Conservation (phyloP, 2,888 invertebrate species). For the Selenia dentaria region DNA sequence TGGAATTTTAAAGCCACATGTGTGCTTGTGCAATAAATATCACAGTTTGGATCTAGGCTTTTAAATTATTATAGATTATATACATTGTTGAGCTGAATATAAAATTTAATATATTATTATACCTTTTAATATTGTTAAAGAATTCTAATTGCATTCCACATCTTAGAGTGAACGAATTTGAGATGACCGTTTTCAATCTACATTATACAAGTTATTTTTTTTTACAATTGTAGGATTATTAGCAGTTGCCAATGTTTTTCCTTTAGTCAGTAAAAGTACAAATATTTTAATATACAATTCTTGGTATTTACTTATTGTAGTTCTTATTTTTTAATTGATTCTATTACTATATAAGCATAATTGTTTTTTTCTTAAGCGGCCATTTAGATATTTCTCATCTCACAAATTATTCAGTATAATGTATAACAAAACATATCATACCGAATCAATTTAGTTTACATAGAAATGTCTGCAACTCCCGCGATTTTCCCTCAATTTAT, state of each 20-base stretch:
- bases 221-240: constrained; percentile 83
- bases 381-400: constrained; percentile 72
- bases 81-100: constrained; percentile 87
- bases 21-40: constrained; percentile 86
- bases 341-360: constrained; percentile 83
- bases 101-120: constrained; percentile 86
- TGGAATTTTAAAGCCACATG: constrained; percentile 82
- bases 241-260: constrained; percentile 86
- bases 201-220: constrained; percentile 82
- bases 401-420: constrained; percentile 75
- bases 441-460: constrained; percentile 69
- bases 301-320: constrained; percentile 85
- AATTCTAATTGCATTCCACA: constrained; percentile 86
- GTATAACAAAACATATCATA: constrained; percentile 80
- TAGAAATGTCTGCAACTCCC: constrained; percentile 63
- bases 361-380: constrained; percentile 73
- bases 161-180: constrained; percentile 84
- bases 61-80: constrained; percentile 86
- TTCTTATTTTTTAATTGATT: constrained; percentile 81
- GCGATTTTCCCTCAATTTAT: constrained; percentile 61
- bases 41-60: constrained; percentile 86
- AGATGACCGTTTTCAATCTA: constrained; percentile 83
- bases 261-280: constrained; percentile 94
- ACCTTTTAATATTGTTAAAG: constrained; percentile 86
- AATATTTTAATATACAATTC: constrained; percentile 88